Evolutionary conservation across 2,888 invertebrate genomes (phyloP).

Genomic region (Keiferia lycopersicella): DNA sequence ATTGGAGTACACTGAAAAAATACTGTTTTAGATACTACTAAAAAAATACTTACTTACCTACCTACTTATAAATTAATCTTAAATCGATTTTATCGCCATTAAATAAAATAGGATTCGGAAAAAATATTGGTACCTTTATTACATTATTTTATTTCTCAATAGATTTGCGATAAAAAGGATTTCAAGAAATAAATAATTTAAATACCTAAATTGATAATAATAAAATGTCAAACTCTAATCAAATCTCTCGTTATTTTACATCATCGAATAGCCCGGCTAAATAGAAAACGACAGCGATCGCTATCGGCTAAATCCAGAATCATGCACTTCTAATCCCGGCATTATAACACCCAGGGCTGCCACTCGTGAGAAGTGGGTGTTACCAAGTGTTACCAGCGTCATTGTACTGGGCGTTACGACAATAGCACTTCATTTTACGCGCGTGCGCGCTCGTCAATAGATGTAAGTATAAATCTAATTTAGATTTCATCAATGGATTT

Average conservation of each 20-base stretch:
- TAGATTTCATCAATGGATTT: neutral
- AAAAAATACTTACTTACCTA: no score
- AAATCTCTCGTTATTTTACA: slow-evolving; percentile 17
- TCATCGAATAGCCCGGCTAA: slow-evolving; percentile 22
- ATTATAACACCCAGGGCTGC: slow-evolving; percentile 47
- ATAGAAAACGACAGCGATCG: slow-evolving; percentile 31
- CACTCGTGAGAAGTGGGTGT: slow-evolving; percentile 51
- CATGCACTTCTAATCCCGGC: slow-evolving; percentile 50
- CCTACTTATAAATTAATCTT: no score
- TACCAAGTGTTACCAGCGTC: slow-evolving; percentile 41
- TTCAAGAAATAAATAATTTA: neutral
- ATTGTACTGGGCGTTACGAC: slow-evolving; percentile 34
- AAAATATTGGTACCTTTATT: no score
- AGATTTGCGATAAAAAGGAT: no score
- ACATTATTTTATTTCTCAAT: no score
- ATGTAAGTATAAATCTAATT: slow-evolving; percentile 6
- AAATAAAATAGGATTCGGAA: no score
- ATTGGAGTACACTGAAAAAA: neutral
- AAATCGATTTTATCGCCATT: no score
- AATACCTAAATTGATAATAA: neutral
- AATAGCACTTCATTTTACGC: slow-evolving; percentile 75
- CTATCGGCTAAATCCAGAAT: slow-evolving; percentile 34
- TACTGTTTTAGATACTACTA: no score
- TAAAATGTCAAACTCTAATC: neutral
- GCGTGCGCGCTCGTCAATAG: slow-evolving; percentile 62